phyloP scores from a whole-genome alignment of 92 coral and sea anemone species.

The Meandrina meandrites region DNA sequence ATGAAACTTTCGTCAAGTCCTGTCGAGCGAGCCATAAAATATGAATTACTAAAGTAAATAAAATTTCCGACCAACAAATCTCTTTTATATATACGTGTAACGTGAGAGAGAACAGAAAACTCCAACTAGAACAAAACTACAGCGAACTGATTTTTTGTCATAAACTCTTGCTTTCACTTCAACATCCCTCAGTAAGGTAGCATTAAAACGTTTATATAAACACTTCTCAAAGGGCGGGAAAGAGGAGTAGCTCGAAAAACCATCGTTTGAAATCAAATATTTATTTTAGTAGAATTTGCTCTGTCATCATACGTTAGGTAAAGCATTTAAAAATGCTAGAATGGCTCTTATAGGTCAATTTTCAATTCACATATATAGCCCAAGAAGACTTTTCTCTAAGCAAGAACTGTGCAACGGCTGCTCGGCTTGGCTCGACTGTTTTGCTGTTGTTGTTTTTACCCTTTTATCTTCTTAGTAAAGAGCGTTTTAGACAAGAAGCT shows the following conservation, averaged over 20 bases:
- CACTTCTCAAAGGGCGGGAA: too few relatives aligned
- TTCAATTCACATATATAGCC: background rate
- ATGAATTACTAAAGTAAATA: too few relatives aligned
- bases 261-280: too few relatives aligned
- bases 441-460: background rate
- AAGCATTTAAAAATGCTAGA: background rate
- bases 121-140: background rate
- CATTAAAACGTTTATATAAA: too few relatives aligned
- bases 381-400: too few relatives aligned
- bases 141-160: background rate
- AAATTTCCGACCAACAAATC: background rate
- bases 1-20: constrained; percentile 72
- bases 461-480: background rate
- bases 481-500: background rate
- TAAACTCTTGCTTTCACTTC: too few relatives aligned
- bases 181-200: too few relatives aligned
- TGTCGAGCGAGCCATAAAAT: background rate
- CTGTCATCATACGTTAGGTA: background rate
- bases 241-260: too few relatives aligned
- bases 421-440: too few relatives aligned
- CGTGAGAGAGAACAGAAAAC: too few relatives aligned
- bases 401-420: background rate
- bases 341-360: background rate
- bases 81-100: background rate
- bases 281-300: too few relatives aligned